These are phyloP conservation scores for Actenoides hombroni DNA, from an alignment of 2,113 vertebrate genomes.

Conservation along the genomic window DNA sequence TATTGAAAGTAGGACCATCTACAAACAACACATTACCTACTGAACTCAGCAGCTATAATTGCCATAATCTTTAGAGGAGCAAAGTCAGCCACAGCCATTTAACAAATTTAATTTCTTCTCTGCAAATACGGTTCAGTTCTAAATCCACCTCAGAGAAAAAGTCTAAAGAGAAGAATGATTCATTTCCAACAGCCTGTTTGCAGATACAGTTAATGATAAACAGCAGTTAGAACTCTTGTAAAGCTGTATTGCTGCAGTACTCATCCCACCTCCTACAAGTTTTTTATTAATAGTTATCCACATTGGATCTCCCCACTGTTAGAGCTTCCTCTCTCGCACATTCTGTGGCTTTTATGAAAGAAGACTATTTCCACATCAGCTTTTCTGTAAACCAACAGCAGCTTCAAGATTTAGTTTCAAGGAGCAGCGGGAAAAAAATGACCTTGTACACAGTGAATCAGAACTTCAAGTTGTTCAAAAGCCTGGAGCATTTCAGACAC, in stretches of 20 bases:
- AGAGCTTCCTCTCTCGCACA: background rate
- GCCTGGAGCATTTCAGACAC: background rate
- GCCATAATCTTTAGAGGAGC: background rate
- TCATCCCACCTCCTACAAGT: background rate
- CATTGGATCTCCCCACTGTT: background rate
- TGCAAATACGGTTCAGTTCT: background rate
- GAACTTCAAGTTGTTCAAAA: background rate
- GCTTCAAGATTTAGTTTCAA: background rate
- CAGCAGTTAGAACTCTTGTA: background rate
- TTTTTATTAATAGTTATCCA: background rate
- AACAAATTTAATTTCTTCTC: background rate
- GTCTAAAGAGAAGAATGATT: background rate
- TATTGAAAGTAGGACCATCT: background rate
- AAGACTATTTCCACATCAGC: background rate
- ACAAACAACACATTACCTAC: background rate
- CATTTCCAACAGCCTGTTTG: background rate
- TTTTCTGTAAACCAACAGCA: background rate
- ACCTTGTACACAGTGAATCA: background rate
- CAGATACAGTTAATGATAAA: slow-evolving; percentile 5
- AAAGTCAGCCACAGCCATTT: background rate
- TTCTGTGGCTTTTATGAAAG: background rate
- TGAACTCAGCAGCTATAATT: background rate
- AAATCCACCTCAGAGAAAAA: background rate
- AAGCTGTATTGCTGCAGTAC: background rate
- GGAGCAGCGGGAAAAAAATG: background rate